Evolutionary conservation across 2,888 invertebrate genomes (phyloP).

Genomic region (Nephrotoma appendiculata): DNA sequence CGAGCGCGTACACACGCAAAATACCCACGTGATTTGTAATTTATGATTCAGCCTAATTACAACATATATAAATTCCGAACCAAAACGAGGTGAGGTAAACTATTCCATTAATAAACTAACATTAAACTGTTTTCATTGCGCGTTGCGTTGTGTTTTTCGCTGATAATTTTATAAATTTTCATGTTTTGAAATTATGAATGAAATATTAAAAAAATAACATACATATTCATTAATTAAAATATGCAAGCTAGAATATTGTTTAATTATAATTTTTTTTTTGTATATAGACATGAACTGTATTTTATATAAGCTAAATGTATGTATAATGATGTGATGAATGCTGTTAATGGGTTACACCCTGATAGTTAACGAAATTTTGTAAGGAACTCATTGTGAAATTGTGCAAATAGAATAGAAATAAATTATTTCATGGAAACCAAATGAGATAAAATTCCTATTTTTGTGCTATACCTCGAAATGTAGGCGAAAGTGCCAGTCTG

Average conservation of each 20-base stretch:
- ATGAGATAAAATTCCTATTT: too few relatives aligned
- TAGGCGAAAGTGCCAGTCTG: too few relatives aligned
- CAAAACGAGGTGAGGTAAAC: background rate
- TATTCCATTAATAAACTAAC: background rate
- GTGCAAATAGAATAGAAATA: background rate
- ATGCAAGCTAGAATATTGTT: background rate
- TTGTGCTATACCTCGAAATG: too few relatives aligned
- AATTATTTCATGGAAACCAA: too few relatives aligned
- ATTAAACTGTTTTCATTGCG: background rate
- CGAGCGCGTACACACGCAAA: background rate
- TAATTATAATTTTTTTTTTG: background rate
- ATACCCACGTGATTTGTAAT: background rate
- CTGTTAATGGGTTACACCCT: background rate
- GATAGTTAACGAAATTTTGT: background rate
- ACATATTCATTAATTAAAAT: background rate
- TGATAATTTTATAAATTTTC: background rate
- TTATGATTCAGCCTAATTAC: background rate
- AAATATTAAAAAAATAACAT: background rate
- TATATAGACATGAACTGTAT: background rate
- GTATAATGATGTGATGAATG: background rate
- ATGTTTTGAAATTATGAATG: background rate
- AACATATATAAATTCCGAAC: background rate
- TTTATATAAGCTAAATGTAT: background rate
- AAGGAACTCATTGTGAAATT: too few relatives aligned
- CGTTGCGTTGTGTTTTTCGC: background rate